Evolutionary conservation across 2,797 vertebrate genomes (phyloP).

Genomic region (Eremophila alpestris): DNA sequence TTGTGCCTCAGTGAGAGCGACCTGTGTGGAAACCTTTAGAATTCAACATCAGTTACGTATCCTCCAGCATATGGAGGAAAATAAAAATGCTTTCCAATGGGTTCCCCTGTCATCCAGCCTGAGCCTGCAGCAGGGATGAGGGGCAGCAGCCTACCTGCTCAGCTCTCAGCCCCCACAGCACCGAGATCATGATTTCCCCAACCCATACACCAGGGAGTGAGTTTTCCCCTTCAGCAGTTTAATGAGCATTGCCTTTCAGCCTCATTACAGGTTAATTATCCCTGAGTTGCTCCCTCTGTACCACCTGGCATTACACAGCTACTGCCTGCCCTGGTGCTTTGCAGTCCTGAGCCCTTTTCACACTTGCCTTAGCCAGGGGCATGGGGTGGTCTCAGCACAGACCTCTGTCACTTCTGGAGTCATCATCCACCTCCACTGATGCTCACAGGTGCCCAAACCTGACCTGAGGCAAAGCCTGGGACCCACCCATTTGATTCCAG

Average conservation of each 20-base stretch:
- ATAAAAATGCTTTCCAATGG: background rate
- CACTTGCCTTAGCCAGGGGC: background rate
- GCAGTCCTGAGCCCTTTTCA: background rate
- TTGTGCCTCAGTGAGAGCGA: accelerated
- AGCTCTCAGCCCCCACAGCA: background rate
- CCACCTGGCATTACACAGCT: background rate
- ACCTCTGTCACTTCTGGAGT: background rate
- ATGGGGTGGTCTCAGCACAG: accelerated
- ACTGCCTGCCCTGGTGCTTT: background rate
- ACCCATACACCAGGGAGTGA: background rate
- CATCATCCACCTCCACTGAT: background rate
- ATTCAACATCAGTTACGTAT: background rate
- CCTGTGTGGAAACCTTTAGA: background rate
- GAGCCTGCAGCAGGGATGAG: background rate
- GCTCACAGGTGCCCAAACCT: background rate
- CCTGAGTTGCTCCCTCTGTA: background rate
- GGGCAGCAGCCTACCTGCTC: background rate
- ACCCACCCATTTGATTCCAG: background rate
- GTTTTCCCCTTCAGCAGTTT: background rate
- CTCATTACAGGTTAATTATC: background rate
- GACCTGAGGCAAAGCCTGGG: background rate
- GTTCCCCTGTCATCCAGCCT: background rate
- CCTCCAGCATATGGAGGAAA: background rate
- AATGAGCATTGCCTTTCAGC: background rate
- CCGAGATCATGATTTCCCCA: background rate